Evolutionary conservation across 2,888 invertebrate genomes (phyloP).

Genomic region (Cordilura impudica): DNA sequence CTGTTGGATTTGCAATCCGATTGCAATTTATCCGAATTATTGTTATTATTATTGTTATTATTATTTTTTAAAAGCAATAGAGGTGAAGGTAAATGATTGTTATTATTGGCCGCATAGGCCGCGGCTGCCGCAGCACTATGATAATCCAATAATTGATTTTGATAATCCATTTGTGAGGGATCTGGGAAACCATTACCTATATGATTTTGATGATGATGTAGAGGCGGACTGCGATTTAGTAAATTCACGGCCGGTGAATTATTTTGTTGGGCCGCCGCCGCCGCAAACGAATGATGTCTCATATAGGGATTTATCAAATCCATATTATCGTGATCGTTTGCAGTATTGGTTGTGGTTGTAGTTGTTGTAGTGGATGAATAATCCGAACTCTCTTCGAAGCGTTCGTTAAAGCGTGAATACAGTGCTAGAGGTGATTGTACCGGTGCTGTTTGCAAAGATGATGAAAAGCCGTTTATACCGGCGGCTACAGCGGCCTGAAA

Average conservation of each 20-base stretch:
- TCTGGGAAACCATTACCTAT: conserved; percentile 62
- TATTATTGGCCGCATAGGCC: conserved; percentile 73
- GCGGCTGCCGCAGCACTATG: conserved; percentile 73
- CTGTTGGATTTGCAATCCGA: conserved; percentile 64
- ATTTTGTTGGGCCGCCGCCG: conserved; percentile 68
- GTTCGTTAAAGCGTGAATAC: conserved; percentile 53
- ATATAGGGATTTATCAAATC: conserved; percentile 76
- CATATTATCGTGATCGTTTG: conserved; percentile 70
- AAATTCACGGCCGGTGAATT: conserved; percentile 65
- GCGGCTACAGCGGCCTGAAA: conserved; percentile 64
- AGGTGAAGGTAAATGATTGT: conserved; percentile 69
- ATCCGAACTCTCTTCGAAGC: conserved; percentile 64
- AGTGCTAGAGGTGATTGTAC: conserved; percentile 38
- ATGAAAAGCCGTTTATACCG: conserved; percentile 65
- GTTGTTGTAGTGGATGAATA: conserved; percentile 31
- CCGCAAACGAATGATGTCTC: conserved; percentile 73
- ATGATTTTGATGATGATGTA: conserved; percentile 59
- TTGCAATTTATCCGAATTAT: conserved; percentile 57
- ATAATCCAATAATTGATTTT: conserved; percentile 72
- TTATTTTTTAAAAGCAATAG: conserved; percentile 71
- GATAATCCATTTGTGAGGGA: conserved; percentile 69
- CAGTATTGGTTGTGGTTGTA: conserved; percentile 52
- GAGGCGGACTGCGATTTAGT: conserved; percentile 71
- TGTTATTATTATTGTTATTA: conserved; percentile 32
- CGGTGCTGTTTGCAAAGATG: conserved; percentile 47